Evolutionary conservation across 2,888 invertebrate species (phyloP).

Genomic region (Lithosia quadra): DNA sequence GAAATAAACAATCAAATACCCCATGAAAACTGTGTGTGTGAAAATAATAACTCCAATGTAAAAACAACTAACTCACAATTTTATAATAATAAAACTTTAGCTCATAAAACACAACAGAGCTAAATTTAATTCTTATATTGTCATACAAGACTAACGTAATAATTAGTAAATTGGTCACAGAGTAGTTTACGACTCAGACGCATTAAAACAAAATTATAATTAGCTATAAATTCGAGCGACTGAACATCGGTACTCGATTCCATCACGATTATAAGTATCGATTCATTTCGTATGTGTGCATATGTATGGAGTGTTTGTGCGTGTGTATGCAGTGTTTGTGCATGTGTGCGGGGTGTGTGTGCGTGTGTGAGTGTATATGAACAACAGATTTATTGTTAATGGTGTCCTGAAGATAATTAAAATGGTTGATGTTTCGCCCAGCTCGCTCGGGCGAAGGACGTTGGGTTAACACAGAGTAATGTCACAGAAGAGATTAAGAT

Average conservation of each 20-base stretch:
- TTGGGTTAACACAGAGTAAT: slow-evolving; percentile 61
- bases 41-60: neutral
- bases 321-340: slow-evolving; percentile 57
- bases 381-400: slow-evolving; percentile 86
- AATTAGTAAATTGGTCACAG: slow-evolving; percentile 83
- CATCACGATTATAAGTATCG: slow-evolving; percentile 66
- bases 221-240: slow-evolving; percentile 79
- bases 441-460: slow-evolving; percentile 72
- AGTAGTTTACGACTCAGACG: slow-evolving; percentile 73
- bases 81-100: neutral
- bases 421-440: slow-evolving; percentile 85
- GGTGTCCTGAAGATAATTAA: slow-evolving; percentile 86
- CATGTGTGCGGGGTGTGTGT: slow-evolving; percentile 52
- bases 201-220: slow-evolving; percentile 81
- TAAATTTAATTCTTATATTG: slow-evolving; percentile 45
- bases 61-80: neutral
- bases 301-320: slow-evolving; percentile 45
- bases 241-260: slow-evolving; percentile 68
- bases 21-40: neutral
- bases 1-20: neutral
- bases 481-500: slow-evolving; percentile 44
- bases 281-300: slow-evolving; percentile 49
- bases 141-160: slow-evolving; percentile 59
- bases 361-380: slow-evolving; percentile 65
- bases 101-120: slow-evolving; percentile 17